phyloP scores from a whole-genome alignment of 1,140 invertebrate genomes.

The Meteorus sp. region DNA sequence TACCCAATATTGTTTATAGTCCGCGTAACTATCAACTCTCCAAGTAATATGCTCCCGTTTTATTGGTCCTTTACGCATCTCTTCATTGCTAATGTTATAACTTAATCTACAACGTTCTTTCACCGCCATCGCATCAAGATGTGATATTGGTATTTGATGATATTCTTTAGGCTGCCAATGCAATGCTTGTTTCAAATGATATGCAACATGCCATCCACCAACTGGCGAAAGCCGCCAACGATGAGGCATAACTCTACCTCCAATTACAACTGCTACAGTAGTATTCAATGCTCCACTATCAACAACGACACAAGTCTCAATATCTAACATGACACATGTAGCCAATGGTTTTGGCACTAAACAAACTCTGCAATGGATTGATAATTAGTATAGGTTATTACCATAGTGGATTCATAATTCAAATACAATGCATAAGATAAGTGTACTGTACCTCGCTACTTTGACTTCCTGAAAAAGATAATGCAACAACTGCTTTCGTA shows the following conservation, averaged over 20 bases:
- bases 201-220: constrained; percentile 59
- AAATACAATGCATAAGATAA: constrained; percentile 7
- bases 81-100: constrained; percentile 56
- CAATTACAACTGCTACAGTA: constrained; percentile 59
- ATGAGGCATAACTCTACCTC: constrained; percentile 54
- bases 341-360: constrained; percentile 58
- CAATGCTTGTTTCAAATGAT: constrained; percentile 58
- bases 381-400: constrained; percentile 9
- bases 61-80: constrained; percentile 36
- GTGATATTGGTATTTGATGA: constrained; percentile 56
- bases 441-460: constrained; percentile 50
- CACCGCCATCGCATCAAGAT: constrained; percentile 54
- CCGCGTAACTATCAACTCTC: constrained; percentile 51
- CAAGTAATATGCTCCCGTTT: constrained; percentile 53
- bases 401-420: background rate
- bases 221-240: constrained; percentile 55
- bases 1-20: constrained; percentile 54
- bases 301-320: constrained; percentile 59
- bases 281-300: constrained; percentile 60
- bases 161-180: constrained; percentile 56
- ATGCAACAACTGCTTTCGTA: constrained; percentile 56
- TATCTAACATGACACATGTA: constrained; percentile 55
- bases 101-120: constrained; percentile 58
- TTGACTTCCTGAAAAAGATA: constrained; percentile 60
- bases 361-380: constrained; percentile 54